A percentile compares a stretch with the other conserved stretches of the same genome.
phyloP scores from a whole-genome alignment of 2,113 vertebrate genomes.

The Anser brachyrhynchus region DNA sequence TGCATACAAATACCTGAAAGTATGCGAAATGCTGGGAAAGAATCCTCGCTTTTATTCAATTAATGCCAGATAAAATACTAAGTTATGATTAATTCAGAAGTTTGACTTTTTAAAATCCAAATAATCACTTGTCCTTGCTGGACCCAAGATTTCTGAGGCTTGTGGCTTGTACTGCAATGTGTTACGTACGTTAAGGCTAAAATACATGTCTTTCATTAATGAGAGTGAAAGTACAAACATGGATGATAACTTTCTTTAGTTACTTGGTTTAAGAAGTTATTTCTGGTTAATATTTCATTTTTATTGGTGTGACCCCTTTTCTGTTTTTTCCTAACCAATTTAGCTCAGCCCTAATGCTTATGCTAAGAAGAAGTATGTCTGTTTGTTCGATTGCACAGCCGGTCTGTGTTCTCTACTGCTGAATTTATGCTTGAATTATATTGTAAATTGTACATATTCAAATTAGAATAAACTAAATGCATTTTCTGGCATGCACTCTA shows the following conservation, averaged over 20 bases:
- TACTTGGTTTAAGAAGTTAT: not conserved
- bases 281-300: not conserved
- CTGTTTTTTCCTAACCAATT: not conserved
- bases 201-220: not conserved
- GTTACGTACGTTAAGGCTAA: not conserved
- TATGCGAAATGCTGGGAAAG: not conserved
- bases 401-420: conserved; percentile 70
- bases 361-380: not conserved
- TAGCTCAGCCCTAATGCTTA: not conserved
- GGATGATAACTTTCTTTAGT: not conserved
- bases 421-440: conserved; percentile 64
- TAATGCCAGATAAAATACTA: not conserved
- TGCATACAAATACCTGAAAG: not conserved
- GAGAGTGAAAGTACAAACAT: not conserved
- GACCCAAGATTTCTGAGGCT: not conserved
- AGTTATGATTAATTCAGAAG: not conserved
- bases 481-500: conserved; percentile 69
- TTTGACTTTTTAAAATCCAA: not conserved
- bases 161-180: not conserved
- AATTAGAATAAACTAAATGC: conserved; percentile 37
- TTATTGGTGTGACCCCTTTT: not conserved
- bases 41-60: not conserved
- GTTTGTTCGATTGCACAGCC: conserved; percentile 49
- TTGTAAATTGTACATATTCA: conserved; percentile 70
- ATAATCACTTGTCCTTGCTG: not conserved